Evolutionary conservation across 2,888 invertebrate genomes (phyloP).

Genomic region (Cheilosia grossa): DNA sequence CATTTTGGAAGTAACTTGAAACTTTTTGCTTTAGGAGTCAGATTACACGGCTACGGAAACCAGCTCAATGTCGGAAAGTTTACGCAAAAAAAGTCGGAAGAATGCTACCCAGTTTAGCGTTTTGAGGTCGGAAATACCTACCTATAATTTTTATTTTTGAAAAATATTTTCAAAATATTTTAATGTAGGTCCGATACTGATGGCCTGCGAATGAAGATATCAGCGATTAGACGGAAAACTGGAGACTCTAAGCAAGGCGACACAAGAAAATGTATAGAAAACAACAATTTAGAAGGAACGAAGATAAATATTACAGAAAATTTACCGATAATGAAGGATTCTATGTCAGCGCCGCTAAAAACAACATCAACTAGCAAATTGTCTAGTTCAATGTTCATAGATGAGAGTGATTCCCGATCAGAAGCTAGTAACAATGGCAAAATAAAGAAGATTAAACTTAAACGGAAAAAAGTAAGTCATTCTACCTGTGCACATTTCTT

Average conservation of each 20-base stretch:
- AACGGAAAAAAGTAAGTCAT: conserved; percentile 79
- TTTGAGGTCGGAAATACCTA: conserved; percentile 57
- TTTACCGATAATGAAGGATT: conserved; percentile 11
- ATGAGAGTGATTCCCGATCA: conserved; percentile 74
- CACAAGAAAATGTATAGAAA: conserved; percentile 57
- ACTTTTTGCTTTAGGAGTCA: conserved; percentile 77
- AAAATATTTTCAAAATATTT: neutral
- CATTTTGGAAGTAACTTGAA: neutral
- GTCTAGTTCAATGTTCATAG: conserved; percentile 69
- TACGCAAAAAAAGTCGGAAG: conserved; percentile 58
- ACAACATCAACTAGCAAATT: conserved; percentile 25
- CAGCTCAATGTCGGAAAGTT: conserved; percentile 76
- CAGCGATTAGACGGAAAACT: conserved; percentile 80
- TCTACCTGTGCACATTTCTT: neutral
- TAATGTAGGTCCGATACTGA: conserved; percentile 80
- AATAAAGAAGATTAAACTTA: conserved; percentile 80
- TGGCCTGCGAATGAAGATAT: conserved; percentile 83
- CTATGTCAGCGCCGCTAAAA: conserved; percentile 26
- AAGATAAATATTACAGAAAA: conserved; percentile 59
- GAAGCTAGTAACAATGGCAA: conserved; percentile 70
- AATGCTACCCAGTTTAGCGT: conserved; percentile 81
- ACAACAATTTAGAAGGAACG: conserved; percentile 64
- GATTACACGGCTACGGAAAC: conserved; percentile 80
- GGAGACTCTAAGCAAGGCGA: conserved; percentile 41
- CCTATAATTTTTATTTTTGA: neutral